These are phyloP conservation scores for Ypsolopha sequella DNA, from an alignment of 2,888 invertebrate species.

Conservation along the genomic window DNA sequence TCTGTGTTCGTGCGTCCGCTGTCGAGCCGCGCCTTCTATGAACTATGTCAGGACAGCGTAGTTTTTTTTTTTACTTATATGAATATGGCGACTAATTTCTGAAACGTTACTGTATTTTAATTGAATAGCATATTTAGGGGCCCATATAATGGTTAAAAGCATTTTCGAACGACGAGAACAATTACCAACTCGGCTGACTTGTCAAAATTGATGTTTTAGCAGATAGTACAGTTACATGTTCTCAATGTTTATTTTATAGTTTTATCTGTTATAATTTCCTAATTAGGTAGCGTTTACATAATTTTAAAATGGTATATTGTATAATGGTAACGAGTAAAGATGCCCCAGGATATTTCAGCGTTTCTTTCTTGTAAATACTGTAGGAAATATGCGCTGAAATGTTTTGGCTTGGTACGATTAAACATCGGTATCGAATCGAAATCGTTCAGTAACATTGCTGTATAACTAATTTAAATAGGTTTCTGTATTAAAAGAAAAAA, in stretches of 20 bases:
- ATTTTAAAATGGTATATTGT: constrained; percentile 23
- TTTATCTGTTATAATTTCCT: constrained; percentile 45
- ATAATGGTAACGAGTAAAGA: constrained; percentile 17
- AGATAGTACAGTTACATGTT: constrained; percentile 9
- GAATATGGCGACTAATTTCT: background rate
- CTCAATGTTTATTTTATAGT: constrained; percentile 38
- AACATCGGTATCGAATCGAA: constrained; percentile 14
- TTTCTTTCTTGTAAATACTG: constrained; percentile 19
- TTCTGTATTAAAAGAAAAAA: constrained; percentile 44
- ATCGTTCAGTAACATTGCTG: constrained; percentile 35
- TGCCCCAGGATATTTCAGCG: constrained; percentile 9
- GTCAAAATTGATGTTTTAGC: background rate
- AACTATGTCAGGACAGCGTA: background rate
- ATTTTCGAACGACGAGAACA: constrained; percentile 9
- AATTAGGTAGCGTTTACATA: constrained; percentile 43
- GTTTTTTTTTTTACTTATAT: background rate
- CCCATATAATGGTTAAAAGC: constrained; percentile 14
- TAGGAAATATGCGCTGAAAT: constrained; percentile 17
- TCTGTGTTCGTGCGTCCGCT: background rate
- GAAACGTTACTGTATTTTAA: background rate
- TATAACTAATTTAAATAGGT: constrained; percentile 40
- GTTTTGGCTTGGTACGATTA: constrained; percentile 5
- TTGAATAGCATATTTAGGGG: constrained; percentile 4
- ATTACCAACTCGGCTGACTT: background rate
- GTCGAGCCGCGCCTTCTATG: background rate